Percentiles rank a stretch among this genome's conserved stretches.
These are phyloP conservation scores for Pristionchus arcanus DNA, from an alignment of 2,888 invertebrate genomes.

Conservation along the genomic window DNA sequence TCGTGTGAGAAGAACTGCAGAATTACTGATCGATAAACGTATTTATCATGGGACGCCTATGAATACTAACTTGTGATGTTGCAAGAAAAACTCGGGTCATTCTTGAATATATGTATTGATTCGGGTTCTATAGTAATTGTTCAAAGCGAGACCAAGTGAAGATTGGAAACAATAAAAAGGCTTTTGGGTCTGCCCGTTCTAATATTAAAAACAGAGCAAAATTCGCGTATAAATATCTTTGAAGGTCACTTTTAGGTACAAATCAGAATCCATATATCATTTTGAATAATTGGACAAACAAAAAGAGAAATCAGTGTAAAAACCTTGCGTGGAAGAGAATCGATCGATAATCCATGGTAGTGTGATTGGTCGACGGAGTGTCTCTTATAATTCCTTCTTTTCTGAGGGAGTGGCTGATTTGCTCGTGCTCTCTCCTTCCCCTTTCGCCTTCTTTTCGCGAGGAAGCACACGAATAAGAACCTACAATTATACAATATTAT, in stretches of 20 bases:
- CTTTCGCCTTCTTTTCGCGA: slow-evolving; percentile 60
- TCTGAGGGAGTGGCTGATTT: background rate
- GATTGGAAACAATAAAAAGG: slow-evolving; percentile 6
- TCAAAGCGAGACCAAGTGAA: slow-evolving; percentile 28
- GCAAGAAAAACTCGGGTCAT: background rate
- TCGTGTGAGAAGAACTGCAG: background rate
- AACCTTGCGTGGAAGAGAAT: background rate
- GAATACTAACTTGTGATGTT: slow-evolving; percentile 34
- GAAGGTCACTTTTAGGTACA: slow-evolving; percentile 46
- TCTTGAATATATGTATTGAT: slow-evolving; percentile 10
- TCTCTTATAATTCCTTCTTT: slow-evolving; percentile 43
- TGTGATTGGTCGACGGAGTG: slow-evolving; percentile 10
- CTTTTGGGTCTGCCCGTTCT: slow-evolving; percentile 43
- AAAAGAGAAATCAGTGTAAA: background rate
- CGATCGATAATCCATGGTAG: background rate
- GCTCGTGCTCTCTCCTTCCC: slow-evolving; percentile 30
- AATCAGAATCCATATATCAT: slow-evolving; percentile 14
- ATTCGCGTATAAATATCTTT: slow-evolving; percentile 20
- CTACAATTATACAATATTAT: slow-evolving; percentile 54
- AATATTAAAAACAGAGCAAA: slow-evolving; percentile 41
- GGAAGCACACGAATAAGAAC: slow-evolving; percentile 69
- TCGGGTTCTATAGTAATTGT: background rate
- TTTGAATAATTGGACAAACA: slow-evolving; percentile 1
- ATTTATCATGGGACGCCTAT: slow-evolving; percentile 16
- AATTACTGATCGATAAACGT: background rate